Base-by-base conservation (phyloP, 1,140 invertebrate genomes). In the Aleiodes sp. region DNA sequence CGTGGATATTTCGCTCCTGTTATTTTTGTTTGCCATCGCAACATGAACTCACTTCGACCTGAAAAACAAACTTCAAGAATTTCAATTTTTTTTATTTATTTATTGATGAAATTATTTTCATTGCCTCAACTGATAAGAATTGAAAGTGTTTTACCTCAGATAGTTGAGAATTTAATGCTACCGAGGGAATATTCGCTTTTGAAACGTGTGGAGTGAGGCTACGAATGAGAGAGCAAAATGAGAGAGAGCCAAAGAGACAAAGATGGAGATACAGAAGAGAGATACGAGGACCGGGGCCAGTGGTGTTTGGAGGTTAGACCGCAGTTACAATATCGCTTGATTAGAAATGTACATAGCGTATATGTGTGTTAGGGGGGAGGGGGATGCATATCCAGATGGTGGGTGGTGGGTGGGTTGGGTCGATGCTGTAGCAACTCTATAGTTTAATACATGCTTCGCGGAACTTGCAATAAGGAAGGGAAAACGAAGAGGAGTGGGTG, bases 321-420 rank as follows among this genome's bases (percentile, higher is more conserved):
- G 80, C 85, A 86, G 85, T 86, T 86, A 86, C 85, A 86, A 86
- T 86, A 86, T 86, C 85, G 84, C 85, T 86, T 86, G 85, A 86
- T 86, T 86, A 86, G 85, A 86, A 86, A 86, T 86, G 85, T 86
- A 86, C 85, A 86, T 86, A 84, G 83, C 78, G 82, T 83, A 85
- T 84, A 81, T 82, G 82, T 73, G 74, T 74, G 73, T 72, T n/a
- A 75, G 76, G 78, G 76, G 76, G 7, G 31, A 33, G 31, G 28
- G 21, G n/a, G 12, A 21, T 75, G 74, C 75, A 84, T 81, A 86
- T 84, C 80, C 81, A 85, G 83, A 85, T 83, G 83, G 78, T 85
- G 78, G 79, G 68, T 61, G 66, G 79, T 77, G 78, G 80, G 71
- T 68, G 76, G 74, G 71, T 62, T 65, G 64, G 84, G 83, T 85